Base-by-base conservation (phyloP, 2,113 vertebrate genomes). In the Poicephalus meyeri region DNA sequence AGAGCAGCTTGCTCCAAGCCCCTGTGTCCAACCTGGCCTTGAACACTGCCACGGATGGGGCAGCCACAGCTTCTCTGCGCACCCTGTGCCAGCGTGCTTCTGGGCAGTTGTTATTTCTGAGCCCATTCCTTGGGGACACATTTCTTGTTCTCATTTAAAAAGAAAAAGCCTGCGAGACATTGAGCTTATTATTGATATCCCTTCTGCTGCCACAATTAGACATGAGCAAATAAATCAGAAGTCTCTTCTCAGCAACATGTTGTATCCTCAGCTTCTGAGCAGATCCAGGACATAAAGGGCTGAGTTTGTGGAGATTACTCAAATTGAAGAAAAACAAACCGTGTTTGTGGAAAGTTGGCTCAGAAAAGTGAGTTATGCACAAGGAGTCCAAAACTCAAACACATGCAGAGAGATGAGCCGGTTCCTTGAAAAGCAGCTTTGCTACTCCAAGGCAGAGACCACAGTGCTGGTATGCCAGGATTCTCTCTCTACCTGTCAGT, bases 301-400 rank as follows among this genome's bases (percentile, higher is more conserved):
- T 58, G 35, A 70, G 68, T 55, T 83, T 80, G 42, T 10, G 69
- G 71, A 72, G 39, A 39, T 71, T 50, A 74, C 64, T 89, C 79
- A 58, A 86, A 82, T 1, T 53, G 63, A 70, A 80, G 80, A 72
- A 84, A 86, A 89, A 37, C 70, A 95, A 95, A 70, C 20, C 5
- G 13, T 8, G 44, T 14, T 84, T 72, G 74, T 88, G 88, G 79
- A 86, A 95, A 95, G 50, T 25, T 83, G 76, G 86, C 88, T 83
- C 64, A 17, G 66, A 65, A 61, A 31, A 93, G 39, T 0, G 0
- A 88, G 41, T 65, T 80, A 13, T 66, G 68, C 71, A 69, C 31
- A 10, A 80, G 28, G 77, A 52, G 86, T 82, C 81, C 81, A 65
- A 39, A 87, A 72, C 37, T 61, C 63, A 37, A 78, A 85, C 73